These are phyloP conservation scores for Microchrysa polita DNA, from an alignment of 2,888 invertebrate genomes.

Conservation along the genomic window DNA sequence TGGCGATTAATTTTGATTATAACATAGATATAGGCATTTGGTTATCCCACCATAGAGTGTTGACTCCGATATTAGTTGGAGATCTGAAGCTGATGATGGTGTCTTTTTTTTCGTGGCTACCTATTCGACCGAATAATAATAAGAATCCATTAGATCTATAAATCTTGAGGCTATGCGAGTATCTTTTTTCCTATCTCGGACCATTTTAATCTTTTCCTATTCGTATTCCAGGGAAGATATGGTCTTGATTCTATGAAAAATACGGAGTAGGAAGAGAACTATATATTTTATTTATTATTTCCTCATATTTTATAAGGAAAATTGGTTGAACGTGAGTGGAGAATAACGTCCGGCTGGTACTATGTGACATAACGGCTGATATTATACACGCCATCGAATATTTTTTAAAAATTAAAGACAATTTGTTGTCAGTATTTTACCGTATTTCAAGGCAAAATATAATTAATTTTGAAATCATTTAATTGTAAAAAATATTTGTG, in stretches of 20 bases:
- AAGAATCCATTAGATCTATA: slow-evolving; percentile 4
- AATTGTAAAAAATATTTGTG: too few species aligned
- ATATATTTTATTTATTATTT: not conserved
- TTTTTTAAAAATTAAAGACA: too few species aligned
- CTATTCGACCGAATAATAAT: not conserved
- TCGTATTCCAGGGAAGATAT: not conserved
- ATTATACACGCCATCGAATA: too few species aligned
- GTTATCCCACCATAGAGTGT: slow-evolving; percentile 32
- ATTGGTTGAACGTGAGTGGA: too few species aligned
- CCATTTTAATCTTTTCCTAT: not conserved
- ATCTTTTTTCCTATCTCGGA: not conserved
- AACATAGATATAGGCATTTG: slow-evolving; percentile 23
- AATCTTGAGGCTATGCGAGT: not conserved
- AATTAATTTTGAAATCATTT: too few species aligned
- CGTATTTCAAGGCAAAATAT: too few species aligned
- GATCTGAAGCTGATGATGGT: not conserved
- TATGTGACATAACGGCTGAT: too few species aligned
- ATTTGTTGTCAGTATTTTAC: too few species aligned
- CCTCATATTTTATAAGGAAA: not conserved
- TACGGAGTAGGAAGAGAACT: not conserved
- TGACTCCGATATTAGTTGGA: not conserved
- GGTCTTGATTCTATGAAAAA: not conserved
- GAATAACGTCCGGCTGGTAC: too few species aligned
- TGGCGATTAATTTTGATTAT: slow-evolving; percentile 47
- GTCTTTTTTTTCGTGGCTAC: not conserved